Evolutionary conservation across 2,113 vertebrate species (phyloP).

Genomic region (Eleginops maclovinus): DNA sequence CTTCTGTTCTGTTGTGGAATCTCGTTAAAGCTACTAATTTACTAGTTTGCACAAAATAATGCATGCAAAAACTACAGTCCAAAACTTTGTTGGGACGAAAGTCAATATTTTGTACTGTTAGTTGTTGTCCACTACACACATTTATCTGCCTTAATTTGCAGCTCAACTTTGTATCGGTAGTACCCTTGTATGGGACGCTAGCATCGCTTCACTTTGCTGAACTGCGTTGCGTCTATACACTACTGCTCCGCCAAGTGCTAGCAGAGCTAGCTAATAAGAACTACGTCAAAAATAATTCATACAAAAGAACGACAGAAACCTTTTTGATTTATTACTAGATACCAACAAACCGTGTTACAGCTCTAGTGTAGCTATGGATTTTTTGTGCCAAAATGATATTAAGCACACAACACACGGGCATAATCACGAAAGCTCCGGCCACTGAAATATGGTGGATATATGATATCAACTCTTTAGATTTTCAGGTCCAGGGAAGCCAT

Average conservation of each 20-base stretch:
- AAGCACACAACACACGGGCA: not conserved
- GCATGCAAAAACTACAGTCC: conserved; percentile 28
- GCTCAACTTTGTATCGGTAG: conserved; percentile 62
- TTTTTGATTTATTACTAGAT: not conserved
- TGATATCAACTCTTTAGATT: conserved; percentile 75
- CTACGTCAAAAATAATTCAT: conserved; percentile 72
- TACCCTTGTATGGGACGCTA: conserved; percentile 65
- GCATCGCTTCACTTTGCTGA: conserved; percentile 61
- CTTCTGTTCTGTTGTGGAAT: conserved; percentile 66
- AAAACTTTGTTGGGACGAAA: conserved; percentile 33
- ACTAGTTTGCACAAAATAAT: conserved; percentile 62
- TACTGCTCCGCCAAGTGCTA: conserved; percentile 61
- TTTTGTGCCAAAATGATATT: not conserved
- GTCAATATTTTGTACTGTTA: conserved; percentile 9
- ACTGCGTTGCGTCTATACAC: conserved; percentile 56
- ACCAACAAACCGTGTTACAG: not conserved
- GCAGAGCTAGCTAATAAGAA: conserved; percentile 62
- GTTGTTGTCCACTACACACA: conserved; percentile 25
- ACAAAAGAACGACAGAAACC: conserved; percentile 13
- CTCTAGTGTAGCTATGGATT: not conserved
- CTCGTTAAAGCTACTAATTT: conserved; percentile 46
- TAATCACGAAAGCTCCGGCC: conserved; percentile 26
- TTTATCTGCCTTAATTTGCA: conserved; percentile 38
- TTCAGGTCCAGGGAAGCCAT: conserved; percentile 73
- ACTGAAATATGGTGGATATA: conserved; percentile 61